Evolutionary conservation across 1,140 invertebrate species (phyloP).

Genomic region (Panulirus ornatus): DNA sequence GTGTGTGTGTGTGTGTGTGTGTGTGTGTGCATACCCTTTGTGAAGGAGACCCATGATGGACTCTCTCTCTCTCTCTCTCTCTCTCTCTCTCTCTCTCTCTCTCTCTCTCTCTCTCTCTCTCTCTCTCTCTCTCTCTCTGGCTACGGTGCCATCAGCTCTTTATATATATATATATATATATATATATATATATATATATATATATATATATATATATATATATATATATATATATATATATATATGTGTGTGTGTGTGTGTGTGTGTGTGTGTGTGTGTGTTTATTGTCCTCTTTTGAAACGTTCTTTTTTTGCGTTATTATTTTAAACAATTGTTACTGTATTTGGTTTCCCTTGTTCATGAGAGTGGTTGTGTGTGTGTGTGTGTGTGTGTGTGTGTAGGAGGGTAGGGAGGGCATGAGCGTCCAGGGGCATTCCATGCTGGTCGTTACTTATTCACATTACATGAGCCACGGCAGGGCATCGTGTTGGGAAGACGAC

Average conservation of each 20-base stretch:
- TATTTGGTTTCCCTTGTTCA: neutral
- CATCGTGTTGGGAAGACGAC: too few relatives aligned
- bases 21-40: neutral
- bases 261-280: too few relatives aligned
- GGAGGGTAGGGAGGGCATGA: neutral
- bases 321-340: neutral
- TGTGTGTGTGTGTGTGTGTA: too few relatives aligned
- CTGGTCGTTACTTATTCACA: neutral
- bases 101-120: neutral
- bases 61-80: constrained; percentile 14
- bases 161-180: neutral
- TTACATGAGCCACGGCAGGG: too few relatives aligned
- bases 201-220: neutral
- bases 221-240: neutral
- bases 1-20: constrained; percentile 28
- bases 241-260: constrained; percentile 11
- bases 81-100: constrained; percentile 1
- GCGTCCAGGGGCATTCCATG: neutral
- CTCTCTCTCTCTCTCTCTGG: neutral
- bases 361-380: too few relatives aligned
- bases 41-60: neutral
- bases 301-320: neutral
- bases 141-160: neutral
- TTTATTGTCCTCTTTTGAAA: too few relatives aligned
- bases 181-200: neutral